Percentiles rank a stretch among this genome's conserved stretches.
These are phyloP conservation scores for Ciconia boyciana DNA, from an alignment of 2,113 vertebrate genomes.

Conservation along the genomic window DNA sequence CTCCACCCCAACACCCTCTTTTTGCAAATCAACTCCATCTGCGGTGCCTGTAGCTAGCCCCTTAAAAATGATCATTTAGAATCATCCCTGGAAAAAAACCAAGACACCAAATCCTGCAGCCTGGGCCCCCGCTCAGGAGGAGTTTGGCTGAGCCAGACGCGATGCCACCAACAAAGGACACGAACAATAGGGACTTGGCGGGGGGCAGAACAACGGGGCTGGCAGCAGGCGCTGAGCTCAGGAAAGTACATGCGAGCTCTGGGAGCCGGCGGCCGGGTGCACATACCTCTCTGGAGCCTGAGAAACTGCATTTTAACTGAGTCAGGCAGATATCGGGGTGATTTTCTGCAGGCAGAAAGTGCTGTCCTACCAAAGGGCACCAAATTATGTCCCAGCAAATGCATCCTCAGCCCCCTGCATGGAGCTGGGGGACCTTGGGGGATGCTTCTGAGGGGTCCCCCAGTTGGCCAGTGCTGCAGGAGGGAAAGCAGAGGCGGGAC, in stretches of 20 bases:
- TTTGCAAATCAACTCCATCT: neutral
- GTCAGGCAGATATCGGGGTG: neutral
- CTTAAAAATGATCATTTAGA: neutral
- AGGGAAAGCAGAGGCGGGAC: neutral
- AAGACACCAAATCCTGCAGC: neutral
- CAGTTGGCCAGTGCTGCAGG: neutral
- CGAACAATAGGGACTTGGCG: conserved; percentile 30
- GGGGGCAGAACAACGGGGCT: conserved; percentile 50
- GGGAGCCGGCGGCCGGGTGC: neutral
- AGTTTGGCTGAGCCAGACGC: conserved; percentile 4
- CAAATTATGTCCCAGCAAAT: neutral
- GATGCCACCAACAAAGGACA: conserved; percentile 48
- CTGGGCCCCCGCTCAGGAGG: conserved; percentile 12
- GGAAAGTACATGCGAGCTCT: neutral
- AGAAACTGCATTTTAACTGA: neutral
- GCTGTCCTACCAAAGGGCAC: neutral
- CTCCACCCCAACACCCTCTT: neutral
- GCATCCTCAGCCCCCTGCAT: fast-evolving
- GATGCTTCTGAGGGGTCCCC: neutral
- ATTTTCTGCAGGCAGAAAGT: neutral
- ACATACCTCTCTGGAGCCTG: neutral
- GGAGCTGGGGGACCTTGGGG: neutral
- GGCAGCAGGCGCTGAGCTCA: conserved; percentile 5
- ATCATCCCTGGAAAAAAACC: neutral
- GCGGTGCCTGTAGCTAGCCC: neutral